phyloP scores from a whole-genome alignment of 2,113 vertebrate species.

The Pygoscelis antarcticus region DNA sequence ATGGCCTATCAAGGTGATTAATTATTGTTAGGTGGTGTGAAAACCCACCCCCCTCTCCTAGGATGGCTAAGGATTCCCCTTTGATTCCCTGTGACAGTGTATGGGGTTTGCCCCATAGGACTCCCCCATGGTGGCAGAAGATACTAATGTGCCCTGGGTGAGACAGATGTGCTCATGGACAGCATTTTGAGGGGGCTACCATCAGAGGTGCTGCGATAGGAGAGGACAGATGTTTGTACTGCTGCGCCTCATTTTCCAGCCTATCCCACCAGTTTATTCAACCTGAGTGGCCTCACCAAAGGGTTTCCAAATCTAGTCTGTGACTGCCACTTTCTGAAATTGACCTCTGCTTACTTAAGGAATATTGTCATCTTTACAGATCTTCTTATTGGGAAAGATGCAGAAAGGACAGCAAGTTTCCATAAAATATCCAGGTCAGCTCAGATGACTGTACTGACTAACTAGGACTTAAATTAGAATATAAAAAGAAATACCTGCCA shows the following conservation, averaged over 20 bases:
- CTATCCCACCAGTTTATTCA: neutral
- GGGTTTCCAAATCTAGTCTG: neutral
- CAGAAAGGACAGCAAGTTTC: neutral
- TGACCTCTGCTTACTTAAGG: neutral
- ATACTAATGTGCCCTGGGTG: neutral
- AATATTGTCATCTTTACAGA: neutral
- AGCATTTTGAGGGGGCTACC: neutral
- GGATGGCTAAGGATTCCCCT: neutral
- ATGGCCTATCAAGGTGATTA: neutral
- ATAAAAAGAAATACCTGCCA: neutral
- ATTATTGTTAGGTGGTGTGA: neutral
- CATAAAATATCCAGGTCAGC: neutral
- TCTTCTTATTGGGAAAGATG: neutral
- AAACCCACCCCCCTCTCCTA: neutral
- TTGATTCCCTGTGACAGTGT: fast-evolving
- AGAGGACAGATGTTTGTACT: neutral
- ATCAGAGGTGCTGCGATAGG: neutral
- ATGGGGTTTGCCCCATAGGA: neutral
- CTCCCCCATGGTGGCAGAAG: neutral
- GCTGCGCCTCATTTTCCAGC: neutral
- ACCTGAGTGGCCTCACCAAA: neutral
- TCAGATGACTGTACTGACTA: neutral
- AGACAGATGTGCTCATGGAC: neutral
- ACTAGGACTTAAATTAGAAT: neutral
- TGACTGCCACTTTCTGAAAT: neutral